phyloP scores from a whole-genome alignment of 2,113 vertebrate species.

The Entosphenus tridentatus region DNA sequence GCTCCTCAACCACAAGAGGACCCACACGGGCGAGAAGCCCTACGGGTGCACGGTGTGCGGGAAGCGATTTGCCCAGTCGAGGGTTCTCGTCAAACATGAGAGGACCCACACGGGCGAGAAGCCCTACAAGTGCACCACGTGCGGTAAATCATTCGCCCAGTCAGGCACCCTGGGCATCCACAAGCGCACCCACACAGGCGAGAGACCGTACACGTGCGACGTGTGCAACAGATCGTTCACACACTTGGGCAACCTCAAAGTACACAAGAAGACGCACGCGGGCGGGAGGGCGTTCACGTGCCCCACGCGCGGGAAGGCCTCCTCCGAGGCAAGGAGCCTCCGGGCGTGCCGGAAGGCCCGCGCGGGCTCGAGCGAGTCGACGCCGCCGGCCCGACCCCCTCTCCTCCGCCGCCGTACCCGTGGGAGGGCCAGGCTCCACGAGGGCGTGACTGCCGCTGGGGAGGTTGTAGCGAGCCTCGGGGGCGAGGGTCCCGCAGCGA shows the following conservation, averaged over 20 bases:
- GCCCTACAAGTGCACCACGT: not conserved
- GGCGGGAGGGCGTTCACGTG: not conserved
- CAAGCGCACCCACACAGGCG: slow-evolving; percentile 2
- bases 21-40: slow-evolving; percentile 2
- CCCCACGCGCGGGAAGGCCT: not conserved
- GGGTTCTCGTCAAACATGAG: not conserved
- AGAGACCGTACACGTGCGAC: slow-evolving; percentile 3
- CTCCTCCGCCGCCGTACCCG: too few relatives aligned
- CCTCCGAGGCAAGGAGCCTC: not conserved
- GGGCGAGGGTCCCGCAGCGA: too few relatives aligned
- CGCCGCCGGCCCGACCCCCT: too few relatives aligned
- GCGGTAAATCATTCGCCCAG: not conserved
- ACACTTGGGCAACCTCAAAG: not conserved
- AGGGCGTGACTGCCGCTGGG: too few relatives aligned
- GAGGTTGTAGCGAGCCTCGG: too few relatives aligned
- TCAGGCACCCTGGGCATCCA: not conserved
- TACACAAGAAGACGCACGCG: not conserved
- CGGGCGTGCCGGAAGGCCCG: not conserved
- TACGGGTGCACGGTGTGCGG: not conserved
- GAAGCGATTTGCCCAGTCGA: not conserved
- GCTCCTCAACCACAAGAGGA: slow-evolving; percentile 25
- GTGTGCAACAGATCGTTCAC: not conserved
- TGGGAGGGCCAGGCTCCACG: too few relatives aligned
- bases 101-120: slow-evolving; percentile 4
- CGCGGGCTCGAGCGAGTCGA: not conserved